Conservation (phyloP, 1,140 invertebrate genomes). For the Rhopalosiphum maidis region DNA sequence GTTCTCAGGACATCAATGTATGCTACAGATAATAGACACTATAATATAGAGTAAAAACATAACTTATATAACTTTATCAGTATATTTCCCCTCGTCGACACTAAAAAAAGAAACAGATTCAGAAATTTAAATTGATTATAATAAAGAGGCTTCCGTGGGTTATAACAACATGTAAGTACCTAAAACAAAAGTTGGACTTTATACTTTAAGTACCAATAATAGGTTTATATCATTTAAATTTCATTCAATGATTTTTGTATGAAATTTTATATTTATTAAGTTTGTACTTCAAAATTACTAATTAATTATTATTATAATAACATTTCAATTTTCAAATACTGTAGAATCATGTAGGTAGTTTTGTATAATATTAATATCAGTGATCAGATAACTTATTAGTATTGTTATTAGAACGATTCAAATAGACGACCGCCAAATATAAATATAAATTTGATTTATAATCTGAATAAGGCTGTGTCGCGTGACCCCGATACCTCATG, state of each 20-base stretch:
- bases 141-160: neutral
- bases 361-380: neutral
- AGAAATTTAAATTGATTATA: neutral
- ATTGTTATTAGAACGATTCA: neutral
- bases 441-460: slow-evolving; percentile 32
- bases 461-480: neutral
- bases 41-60: no score
- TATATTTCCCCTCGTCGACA: no score
- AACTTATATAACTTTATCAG: no score
- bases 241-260: no score
- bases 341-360: neutral
- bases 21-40: no score
- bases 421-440: neutral
- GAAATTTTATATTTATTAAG: no score
- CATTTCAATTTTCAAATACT: no score
- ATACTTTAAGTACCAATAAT: neutral
- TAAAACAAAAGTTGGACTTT: no score
- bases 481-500: neutral
- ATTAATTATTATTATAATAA: no score
- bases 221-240: no score
- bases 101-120: no score
- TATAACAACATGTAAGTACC: neutral
- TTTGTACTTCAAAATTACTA: no score
- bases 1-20: neutral
- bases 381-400: neutral